These are phyloP conservation scores for Lerema accius DNA, from an alignment of 1,140 invertebrate genomes.

Conservation along the genomic window DNA sequence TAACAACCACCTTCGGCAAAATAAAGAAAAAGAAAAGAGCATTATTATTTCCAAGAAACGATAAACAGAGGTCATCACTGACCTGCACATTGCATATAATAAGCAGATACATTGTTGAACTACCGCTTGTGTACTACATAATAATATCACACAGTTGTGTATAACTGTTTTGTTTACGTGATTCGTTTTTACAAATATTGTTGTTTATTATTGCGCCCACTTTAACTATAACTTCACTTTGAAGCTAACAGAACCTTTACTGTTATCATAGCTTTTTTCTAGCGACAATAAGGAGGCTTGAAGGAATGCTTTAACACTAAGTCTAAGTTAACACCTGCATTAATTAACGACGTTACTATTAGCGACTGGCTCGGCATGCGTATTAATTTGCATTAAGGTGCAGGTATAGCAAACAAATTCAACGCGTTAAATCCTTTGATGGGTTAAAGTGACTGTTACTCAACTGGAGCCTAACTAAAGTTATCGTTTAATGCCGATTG, in stretches of 20 bases:
- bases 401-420: too few relatives aligned
- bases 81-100: neutral
- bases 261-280: neutral
- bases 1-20: too few relatives aligned
- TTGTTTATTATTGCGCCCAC: neutral
- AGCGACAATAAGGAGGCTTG: neutral
- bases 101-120: conserved; percentile 18
- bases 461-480: too few relatives aligned
- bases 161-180: conserved; percentile 46
- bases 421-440: too few relatives aligned
- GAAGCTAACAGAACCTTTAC: neutral
- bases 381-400: too few relatives aligned
- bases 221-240: neutral
- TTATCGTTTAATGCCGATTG: too few relatives aligned
- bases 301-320: neutral
- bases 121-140: conserved; percentile 34
- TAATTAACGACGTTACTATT: too few relatives aligned
- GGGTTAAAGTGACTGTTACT: too few relatives aligned
- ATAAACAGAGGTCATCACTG: neutral
- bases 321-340: too few relatives aligned
- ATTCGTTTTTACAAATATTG: conserved; percentile 32
- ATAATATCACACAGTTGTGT: conserved; percentile 3
- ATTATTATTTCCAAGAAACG: neutral
- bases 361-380: too few relatives aligned
- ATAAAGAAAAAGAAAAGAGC: neutral